These are phyloP conservation scores for Xyliphius kryptos DNA, from an alignment of 2,113 vertebrate genomes.

Conservation along the genomic window DNA sequence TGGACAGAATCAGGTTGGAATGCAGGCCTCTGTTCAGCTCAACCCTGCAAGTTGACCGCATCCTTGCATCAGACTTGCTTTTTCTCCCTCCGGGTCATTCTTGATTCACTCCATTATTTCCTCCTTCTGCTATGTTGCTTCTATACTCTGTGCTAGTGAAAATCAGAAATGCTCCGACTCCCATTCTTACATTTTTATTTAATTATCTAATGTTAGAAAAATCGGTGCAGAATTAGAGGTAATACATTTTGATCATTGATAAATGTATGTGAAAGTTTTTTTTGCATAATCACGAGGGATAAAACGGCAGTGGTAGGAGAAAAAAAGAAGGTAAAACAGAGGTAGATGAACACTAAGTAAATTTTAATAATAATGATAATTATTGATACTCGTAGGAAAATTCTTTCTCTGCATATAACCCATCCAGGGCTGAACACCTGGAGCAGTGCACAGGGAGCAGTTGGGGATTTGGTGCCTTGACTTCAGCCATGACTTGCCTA, in stretches of 20 bases:
- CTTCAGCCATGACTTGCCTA: too few species aligned
- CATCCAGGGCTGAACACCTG: too few species aligned
- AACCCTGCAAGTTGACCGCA: slow-evolving; percentile 60
- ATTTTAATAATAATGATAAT: too few species aligned
- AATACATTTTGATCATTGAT: slow-evolving; percentile 56
- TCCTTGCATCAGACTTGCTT: slow-evolving; percentile 56
- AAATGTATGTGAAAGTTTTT: slow-evolving; percentile 45
- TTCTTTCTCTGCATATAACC: too few species aligned
- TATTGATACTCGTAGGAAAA: too few species aligned
- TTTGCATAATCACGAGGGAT: slow-evolving; percentile 9
- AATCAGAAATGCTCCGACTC: slow-evolving; percentile 58
- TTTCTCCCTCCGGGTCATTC: slow-evolving; percentile 20
- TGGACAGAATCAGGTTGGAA: slow-evolving; percentile 65
- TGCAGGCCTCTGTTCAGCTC: slow-evolving; percentile 49
- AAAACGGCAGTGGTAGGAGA: not conserved
- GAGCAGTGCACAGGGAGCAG: too few species aligned
- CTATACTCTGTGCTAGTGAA: slow-evolving; percentile 41
- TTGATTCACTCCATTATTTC: slow-evolving; percentile 20
- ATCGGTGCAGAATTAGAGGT: slow-evolving; percentile 50
- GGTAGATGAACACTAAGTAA: too few species aligned
- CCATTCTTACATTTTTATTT: slow-evolving; percentile 51
- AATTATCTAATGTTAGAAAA: slow-evolving; percentile 55
- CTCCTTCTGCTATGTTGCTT: slow-evolving; percentile 10
- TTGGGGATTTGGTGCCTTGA: too few species aligned
- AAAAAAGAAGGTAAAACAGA: too few species aligned